Base-by-base conservation (phyloP, 2,113 vertebrate species). In the Larimichthys crocea region DNA sequence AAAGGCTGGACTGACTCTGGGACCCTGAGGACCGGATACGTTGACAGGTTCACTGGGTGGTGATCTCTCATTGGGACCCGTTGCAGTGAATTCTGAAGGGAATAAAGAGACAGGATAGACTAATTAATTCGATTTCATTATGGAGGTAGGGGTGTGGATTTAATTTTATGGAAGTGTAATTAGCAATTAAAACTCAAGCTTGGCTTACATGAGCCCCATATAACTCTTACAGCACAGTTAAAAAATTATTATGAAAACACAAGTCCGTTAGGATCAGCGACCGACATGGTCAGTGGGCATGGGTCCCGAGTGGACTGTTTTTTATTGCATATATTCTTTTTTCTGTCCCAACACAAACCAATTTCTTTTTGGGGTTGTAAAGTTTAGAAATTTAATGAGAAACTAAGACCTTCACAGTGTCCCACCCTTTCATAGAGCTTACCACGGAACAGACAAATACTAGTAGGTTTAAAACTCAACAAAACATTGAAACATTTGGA, bases 111-210 rank as follows among this genome's bases (percentile, higher is more conserved):
- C 52, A 94, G 57, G 86, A 82, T 5, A 89, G 78, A 89, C 9
- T 86, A 85, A 92, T 93, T 91, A 92, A 88, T 73, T 74, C 15
- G 19, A 80, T 50, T 62, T 3, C 15, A 83, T 59, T 62, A 76
- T 52, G 40, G 17, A 29, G 61, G n/a, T 31, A 15, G 62, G 52
- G 75, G 71, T 53, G 88, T 84, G 62, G 64, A 77, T 88, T 91
- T 83, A 73, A 92, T 90, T 91, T 92, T 86, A 90, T 88, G 83
- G 65, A 74, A 82, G 62, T 86, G 65, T 67, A 93, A 94, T 91
- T 83, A 85, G 85, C 78, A 87, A 91, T 80, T 81, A 91, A 89
- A 92, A 85, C 59, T 74, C 12, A 76, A 79, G 79, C 40, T 49
- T 60, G 67, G 80, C 60, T 82, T 77, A 71, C 16, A 90, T 19